Evolutionary conservation across 2,113 vertebrate genomes (phyloP), one percentile per base, ranked within the genome.

Genomic region (Theropithecus gelada): DNA sequence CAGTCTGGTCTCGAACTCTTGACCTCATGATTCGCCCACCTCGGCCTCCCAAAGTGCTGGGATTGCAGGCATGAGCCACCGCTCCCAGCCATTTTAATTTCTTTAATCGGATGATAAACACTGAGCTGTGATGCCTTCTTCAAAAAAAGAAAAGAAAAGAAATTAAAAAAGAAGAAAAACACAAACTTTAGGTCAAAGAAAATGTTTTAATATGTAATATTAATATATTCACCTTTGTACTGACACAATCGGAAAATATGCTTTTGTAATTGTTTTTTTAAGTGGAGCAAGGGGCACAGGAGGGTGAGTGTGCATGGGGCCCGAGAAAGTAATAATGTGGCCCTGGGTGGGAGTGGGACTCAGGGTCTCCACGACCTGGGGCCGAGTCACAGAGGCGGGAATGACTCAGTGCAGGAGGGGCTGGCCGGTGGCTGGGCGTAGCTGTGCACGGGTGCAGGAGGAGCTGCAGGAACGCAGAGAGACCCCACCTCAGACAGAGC

Each of bases 111-210:
- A 64, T 32, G 61, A 64, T 13, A 64, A 64, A 64, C 12, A 64
- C 12, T 32, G 61, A 64, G 27, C 27, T 30, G 27, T 64, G 27
- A 64, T 64, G 61, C 12, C 61, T 6, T 32, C 27, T 64, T 64
- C 12, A 14, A 32, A 64, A 64, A 64, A 61, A 6, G 13, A 27
- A 61, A 27, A 61, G 23, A 59, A 64, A 64, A 2, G 12, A 64
- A 64, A 64, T 68, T 66, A 88, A 93, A 84, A 61, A 64, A 73
- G 57, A 78, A 94, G 27, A 50, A 91, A 96, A 90, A 89, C 17
- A 59, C 38, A 18, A 86, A 40, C 38, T 79, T 78, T 55, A 50
- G 38, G 13, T 59, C 27, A 18, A 76, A 89, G 64, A 88, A 94
- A 43, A 32, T 73, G 8, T 82, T 85, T 88, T 79, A 55, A 22